Percentiles rank a stretch among this genome's conserved stretches.
Evolutionary conservation across 2,113 vertebrate genomes (phyloP).

Genomic region (Halcyon senegalensis): DNA sequence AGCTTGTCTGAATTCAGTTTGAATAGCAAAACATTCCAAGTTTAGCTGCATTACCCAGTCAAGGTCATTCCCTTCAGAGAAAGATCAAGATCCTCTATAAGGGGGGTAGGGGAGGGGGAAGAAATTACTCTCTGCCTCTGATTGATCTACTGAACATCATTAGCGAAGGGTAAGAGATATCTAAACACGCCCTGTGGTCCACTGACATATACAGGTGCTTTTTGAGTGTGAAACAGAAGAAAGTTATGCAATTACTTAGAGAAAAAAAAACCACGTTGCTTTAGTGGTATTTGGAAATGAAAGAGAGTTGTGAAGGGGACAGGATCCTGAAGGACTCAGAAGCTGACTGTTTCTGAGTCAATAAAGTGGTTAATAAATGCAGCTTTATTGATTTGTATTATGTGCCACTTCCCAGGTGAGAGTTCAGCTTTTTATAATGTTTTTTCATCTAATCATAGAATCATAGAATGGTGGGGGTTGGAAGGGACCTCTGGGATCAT

Average conservation of each 20-base stretch:
- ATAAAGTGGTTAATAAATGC: not conserved
- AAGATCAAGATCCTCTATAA: slow-evolving; percentile 26
- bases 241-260: slow-evolving; percentile 4
- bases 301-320: not conserved
- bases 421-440: not conserved
- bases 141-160: slow-evolving; percentile 47
- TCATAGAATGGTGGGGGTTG: too few species aligned
- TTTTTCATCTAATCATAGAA: not conserved
- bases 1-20: slow-evolving; percentile 35
- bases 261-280: not conserved
- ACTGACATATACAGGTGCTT: not conserved
- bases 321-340: not conserved
- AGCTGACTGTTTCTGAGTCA: not conserved
- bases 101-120: not conserved
- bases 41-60: slow-evolving; percentile 35
- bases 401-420: not conserved
- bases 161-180: not conserved
- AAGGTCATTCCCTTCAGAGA: slow-evolving; percentile 49
- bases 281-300: slow-evolving; percentile 1
- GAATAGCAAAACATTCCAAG: slow-evolving; percentile 50
- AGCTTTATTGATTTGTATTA: not conserved
- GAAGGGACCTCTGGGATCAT: too few species aligned
- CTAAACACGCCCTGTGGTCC: not conserved
- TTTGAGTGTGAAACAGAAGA: slow-evolving; percentile 3
- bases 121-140: not conserved